Evolutionary conservation across 2,888 invertebrate species (phyloP).

Genomic region (Drosophila nigricruria): DNA sequence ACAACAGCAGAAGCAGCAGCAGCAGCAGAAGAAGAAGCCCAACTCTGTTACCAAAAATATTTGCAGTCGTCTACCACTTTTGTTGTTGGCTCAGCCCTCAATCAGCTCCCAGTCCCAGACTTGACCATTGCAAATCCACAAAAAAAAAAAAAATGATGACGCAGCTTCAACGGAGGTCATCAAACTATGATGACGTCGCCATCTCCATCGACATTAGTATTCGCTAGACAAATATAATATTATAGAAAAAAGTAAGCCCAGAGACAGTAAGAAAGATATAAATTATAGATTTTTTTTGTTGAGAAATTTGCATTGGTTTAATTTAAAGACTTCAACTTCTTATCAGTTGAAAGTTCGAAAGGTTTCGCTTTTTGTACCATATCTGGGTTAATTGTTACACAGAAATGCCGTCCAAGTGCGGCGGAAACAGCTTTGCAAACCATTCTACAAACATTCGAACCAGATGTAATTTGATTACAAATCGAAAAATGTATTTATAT

Average conservation of each 20-base stretch:
- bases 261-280: too few relatives aligned
- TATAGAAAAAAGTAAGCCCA: constrained; percentile 21
- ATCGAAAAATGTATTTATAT: neutral
- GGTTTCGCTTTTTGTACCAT: constrained; percentile 31
- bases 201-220: neutral
- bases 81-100: neutral
- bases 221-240: neutral
- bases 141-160: constrained; percentile 64
- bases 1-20: constrained; percentile 14
- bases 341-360: constrained; percentile 40
- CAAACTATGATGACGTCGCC: constrained; percentile 78
- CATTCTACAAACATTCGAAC: neutral
- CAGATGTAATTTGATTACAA: constrained; percentile 6
- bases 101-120: neutral
- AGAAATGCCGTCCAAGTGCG: neutral
- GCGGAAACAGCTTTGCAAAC: constrained; percentile 8
- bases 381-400: constrained; percentile 48
- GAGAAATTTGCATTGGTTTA: too few relatives aligned
- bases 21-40: constrained; percentile 13
- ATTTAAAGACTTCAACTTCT: constrained; percentile 11
- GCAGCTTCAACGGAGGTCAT: constrained; percentile 73
- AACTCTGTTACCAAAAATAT: constrained; percentile 70
- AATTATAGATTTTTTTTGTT: neutral
- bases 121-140: constrained; percentile 39
- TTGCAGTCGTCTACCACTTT: too few relatives aligned